Evolutionary conservation across 2,113 vertebrate species (phyloP).

Genomic region (Oreochromis niloticus): DNA sequence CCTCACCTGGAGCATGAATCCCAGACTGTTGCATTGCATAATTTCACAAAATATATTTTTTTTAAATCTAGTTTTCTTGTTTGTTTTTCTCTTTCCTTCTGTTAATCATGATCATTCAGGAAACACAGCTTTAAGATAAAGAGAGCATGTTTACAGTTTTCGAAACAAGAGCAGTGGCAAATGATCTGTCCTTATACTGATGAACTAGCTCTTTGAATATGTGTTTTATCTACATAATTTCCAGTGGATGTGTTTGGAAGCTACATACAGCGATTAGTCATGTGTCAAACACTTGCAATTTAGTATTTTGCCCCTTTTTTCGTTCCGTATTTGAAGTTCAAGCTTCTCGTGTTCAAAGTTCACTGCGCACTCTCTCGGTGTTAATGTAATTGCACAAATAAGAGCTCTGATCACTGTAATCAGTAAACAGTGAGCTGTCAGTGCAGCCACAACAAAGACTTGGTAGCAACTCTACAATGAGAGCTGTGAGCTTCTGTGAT

Average conservation of each 20-base stretch:
- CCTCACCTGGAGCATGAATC: not conserved
- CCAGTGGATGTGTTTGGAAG: not conserved
- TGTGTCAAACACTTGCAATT: not conserved
- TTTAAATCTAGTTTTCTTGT: no score
- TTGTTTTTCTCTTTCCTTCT: not conserved
- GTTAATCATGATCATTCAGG: not conserved
- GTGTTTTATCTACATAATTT: not conserved
- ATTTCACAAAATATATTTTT: not conserved
- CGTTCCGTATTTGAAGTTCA: not conserved
- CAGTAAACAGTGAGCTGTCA: not conserved
- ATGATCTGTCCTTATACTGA: not conserved
- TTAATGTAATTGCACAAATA: not conserved
- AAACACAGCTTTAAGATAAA: not conserved
- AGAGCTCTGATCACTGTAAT: not conserved
- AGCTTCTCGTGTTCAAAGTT: not conserved
- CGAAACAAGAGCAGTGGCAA: not conserved
- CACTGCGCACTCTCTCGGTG: not conserved
- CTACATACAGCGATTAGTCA: not conserved
- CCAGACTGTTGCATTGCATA: accelerated
- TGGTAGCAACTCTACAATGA: not conserved
- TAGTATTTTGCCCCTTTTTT: not conserved
- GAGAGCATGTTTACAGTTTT: not conserved
- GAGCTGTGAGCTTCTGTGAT: not conserved
- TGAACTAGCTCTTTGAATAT: not conserved
- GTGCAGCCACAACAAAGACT: not conserved